phyloP scores from a whole-genome alignment of 2,113 vertebrate genomes.

The Equus przewalskii region DNA sequence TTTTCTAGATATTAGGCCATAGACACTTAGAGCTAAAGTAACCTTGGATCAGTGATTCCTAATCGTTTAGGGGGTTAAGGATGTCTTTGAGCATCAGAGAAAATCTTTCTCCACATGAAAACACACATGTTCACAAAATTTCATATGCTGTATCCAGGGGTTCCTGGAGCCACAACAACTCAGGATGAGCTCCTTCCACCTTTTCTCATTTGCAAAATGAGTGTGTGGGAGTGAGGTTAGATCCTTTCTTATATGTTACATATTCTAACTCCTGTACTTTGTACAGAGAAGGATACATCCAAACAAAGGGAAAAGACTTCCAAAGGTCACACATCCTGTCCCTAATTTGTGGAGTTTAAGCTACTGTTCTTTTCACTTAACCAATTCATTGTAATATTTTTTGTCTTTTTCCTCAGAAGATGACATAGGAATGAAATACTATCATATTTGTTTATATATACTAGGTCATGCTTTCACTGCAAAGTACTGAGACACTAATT shows the following conservation, averaged over 20 bases:
- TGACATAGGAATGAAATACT: neutral
- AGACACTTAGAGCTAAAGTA: neutral
- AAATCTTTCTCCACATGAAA: slow-evolving; percentile 1
- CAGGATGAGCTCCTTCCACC: neutral
- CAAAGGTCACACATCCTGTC: neutral
- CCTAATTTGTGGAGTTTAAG: neutral
- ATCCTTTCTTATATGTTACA: neutral
- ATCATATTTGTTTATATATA: neutral
- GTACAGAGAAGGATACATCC: neutral
- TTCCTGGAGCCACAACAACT: neutral
- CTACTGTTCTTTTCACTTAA: neutral
- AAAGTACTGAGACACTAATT: neutral
- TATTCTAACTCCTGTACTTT: neutral
- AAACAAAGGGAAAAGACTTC: neutral
- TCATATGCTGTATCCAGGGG: neutral
- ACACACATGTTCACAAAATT: neutral
- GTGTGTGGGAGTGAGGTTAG: neutral
- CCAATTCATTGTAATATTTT: neutral
- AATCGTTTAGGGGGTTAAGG: neutral
- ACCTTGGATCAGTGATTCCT: neutral
- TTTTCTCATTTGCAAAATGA: neutral
- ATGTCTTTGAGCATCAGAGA: neutral
- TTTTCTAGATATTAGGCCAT: neutral
- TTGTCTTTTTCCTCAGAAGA: slow-evolving; percentile 5
- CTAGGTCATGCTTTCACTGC: slow-evolving; percentile 30